Percentiles rank a stretch among this genome's conserved stretches.
phyloP scores from a whole-genome alignment of 2,113 vertebrate species.

The Oplegnathus fasciatus region DNA sequence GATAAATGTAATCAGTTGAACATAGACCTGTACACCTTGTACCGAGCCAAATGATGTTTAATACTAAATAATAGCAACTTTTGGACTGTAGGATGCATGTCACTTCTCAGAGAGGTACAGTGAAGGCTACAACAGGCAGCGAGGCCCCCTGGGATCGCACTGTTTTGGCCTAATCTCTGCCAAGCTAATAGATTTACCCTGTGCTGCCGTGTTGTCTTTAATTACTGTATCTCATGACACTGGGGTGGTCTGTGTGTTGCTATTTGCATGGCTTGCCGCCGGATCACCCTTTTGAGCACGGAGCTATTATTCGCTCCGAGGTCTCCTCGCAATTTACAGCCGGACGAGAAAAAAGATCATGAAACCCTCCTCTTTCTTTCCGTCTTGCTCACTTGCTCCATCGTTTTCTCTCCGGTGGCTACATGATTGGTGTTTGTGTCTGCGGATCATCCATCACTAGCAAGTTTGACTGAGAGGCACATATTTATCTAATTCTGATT shows the following conservation, averaged over 20 bases:
- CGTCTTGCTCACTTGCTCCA: slow-evolving; percentile 35
- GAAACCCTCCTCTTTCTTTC: slow-evolving; percentile 35
- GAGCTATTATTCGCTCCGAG: slow-evolving; percentile 73
- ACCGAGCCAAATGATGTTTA: neutral
- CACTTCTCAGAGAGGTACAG: slow-evolving; percentile 31
- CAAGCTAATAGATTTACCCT: slow-evolving; percentile 83
- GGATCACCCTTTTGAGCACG: slow-evolving; percentile 78
- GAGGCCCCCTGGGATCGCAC: slow-evolving; percentile 63
- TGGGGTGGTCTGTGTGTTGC: slow-evolving; percentile 75
- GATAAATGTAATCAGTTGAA: neutral
- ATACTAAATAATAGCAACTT: slow-evolving; percentile 8
- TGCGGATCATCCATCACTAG: slow-evolving; percentile 70
- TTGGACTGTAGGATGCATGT: slow-evolving; percentile 29
- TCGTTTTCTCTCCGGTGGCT: slow-evolving; percentile 49
- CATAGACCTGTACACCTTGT: slow-evolving; percentile 19
- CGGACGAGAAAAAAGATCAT: slow-evolving; percentile 51
- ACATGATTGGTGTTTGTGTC: slow-evolving; percentile 74
- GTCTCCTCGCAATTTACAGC: slow-evolving; percentile 71
- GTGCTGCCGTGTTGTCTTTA: slow-evolving; percentile 80
- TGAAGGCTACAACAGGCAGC: slow-evolving; percentile 46
- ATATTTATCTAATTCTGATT: slow-evolving; percentile 85
- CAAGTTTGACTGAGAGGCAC: slow-evolving; percentile 78
- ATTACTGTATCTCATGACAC: slow-evolving; percentile 83
- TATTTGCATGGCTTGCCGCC: slow-evolving; percentile 78
- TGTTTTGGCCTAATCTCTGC: slow-evolving; percentile 78